phyloP scores from a whole-genome alignment of 2,113 vertebrate species.

The Shinisaurus crocodilurus region DNA sequence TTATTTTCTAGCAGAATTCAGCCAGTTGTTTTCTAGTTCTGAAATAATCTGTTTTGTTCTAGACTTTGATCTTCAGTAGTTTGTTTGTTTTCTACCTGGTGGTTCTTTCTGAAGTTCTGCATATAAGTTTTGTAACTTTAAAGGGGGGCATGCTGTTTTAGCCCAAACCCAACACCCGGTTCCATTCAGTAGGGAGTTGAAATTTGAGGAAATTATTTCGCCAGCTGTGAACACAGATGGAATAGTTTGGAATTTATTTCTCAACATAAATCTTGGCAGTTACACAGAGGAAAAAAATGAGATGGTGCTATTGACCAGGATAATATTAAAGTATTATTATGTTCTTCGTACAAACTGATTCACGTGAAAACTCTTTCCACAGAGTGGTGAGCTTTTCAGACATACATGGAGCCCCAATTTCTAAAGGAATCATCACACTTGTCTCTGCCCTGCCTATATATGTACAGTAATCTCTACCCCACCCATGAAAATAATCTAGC shows the following conservation, averaged over 20 bases:
- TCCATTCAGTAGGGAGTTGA: background rate
- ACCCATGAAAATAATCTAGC: background rate
- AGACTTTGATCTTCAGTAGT: background rate
- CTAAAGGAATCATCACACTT: background rate
- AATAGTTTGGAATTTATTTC: background rate
- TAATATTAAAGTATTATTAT: constrained; percentile 2
- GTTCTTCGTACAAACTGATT: background rate
- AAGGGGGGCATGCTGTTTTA: background rate
- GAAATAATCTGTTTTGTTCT: background rate
- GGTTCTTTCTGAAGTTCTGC: background rate
- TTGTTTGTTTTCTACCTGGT: background rate
- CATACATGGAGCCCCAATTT: background rate
- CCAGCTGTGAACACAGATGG: background rate
- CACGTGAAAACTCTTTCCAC: background rate
- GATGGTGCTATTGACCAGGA: background rate
- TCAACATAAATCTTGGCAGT: background rate
- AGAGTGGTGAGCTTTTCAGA: background rate
- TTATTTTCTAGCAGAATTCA: background rate
- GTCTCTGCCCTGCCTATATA: background rate
- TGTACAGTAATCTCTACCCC: background rate
- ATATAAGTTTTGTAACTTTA: background rate
- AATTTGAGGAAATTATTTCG: constrained; percentile 4
- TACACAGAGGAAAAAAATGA: background rate
- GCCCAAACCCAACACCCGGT: background rate
- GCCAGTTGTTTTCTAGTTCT: background rate